A percentile compares a stretch with the other conserved stretches of the same genome.
Evolutionary conservation across 2,113 vertebrate genomes (phyloP).

Genomic region (Anolis carolinensis): DNA sequence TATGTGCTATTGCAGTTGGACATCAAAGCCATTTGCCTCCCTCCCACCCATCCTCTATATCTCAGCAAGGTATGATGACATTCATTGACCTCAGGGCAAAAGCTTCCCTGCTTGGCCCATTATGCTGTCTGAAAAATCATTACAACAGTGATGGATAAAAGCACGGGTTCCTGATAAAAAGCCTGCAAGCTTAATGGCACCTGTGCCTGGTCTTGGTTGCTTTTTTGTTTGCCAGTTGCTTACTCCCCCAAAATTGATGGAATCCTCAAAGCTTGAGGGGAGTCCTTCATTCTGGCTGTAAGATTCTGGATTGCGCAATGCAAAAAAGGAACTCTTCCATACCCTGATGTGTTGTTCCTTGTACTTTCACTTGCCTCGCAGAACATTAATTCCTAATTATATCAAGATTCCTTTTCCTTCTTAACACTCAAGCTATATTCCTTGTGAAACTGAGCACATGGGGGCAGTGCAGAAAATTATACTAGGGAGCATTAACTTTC

Average conservation of each 20-base stretch:
- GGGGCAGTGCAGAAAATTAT: background rate
- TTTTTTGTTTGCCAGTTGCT: background rate
- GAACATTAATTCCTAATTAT: background rate
- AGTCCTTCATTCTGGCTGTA: no score
- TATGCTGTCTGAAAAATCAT: background rate
- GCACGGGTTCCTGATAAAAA: background rate
- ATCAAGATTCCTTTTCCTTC: background rate
- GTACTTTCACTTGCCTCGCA: background rate
- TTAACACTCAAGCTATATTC: background rate
- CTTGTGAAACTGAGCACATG: background rate
- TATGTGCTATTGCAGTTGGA: background rate
- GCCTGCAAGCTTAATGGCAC: background rate
- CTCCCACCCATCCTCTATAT: no score
- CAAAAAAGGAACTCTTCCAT: no score
- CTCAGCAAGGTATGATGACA: no score
- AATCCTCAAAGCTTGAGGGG: background rate
- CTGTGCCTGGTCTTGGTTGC: background rate
- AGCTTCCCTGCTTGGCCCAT: background rate
- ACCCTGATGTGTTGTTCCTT: background rate
- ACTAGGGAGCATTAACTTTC: conserved; percentile 11
- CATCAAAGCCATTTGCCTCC: background rate
- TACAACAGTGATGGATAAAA: no score
- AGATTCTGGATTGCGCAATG: no score
- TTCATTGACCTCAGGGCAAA: background rate
- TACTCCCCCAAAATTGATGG: no score